Evolutionary conservation across 2,888 invertebrate genomes (phyloP).

Genomic region (Sarcophaga rosellei): DNA sequence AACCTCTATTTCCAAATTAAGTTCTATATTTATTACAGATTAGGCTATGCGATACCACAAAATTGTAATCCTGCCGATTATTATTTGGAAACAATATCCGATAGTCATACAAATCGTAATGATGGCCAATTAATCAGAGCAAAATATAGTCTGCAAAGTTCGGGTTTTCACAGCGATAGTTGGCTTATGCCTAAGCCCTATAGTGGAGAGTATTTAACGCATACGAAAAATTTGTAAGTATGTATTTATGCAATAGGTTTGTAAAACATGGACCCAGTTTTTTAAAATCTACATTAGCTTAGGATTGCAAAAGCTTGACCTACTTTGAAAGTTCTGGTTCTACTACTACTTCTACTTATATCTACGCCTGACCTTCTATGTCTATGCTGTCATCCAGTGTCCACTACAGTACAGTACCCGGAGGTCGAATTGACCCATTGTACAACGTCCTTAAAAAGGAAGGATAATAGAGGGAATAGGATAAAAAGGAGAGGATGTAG

Average conservation of each 20-base stretch:
- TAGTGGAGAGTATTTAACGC: slow-evolving; percentile 75
- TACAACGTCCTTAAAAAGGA: too few relatives aligned
- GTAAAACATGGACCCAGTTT: not conserved
- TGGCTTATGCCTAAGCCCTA: slow-evolving; percentile 75
- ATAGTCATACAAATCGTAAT: slow-evolving; percentile 79
- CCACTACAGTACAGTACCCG: too few relatives aligned
- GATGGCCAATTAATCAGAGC: slow-evolving; percentile 74
- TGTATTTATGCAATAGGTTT: slow-evolving; percentile 18
- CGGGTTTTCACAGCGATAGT: slow-evolving; percentile 76
- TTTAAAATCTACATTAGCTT: too few relatives aligned
- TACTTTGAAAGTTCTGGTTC: too few relatives aligned
- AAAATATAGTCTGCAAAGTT: slow-evolving; percentile 76
- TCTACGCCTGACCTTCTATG: too few relatives aligned
- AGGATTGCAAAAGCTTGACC: too few relatives aligned
- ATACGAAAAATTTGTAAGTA: slow-evolving; percentile 75
- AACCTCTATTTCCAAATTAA: not conserved
- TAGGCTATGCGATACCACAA: slow-evolving; percentile 86
- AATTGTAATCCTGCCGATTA: slow-evolving; percentile 94
- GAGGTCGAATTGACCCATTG: too few relatives aligned
- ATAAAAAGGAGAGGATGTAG: too few relatives aligned
- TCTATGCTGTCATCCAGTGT: too few relatives aligned
- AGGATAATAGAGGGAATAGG: too few relatives aligned
- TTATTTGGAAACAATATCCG: slow-evolving; percentile 85
- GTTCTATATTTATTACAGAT: slow-evolving; percentile 80
- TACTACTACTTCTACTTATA: too few relatives aligned